Conservation (phyloP, 2,888 invertebrate species). For the Cerastis rubricosa region DNA sequence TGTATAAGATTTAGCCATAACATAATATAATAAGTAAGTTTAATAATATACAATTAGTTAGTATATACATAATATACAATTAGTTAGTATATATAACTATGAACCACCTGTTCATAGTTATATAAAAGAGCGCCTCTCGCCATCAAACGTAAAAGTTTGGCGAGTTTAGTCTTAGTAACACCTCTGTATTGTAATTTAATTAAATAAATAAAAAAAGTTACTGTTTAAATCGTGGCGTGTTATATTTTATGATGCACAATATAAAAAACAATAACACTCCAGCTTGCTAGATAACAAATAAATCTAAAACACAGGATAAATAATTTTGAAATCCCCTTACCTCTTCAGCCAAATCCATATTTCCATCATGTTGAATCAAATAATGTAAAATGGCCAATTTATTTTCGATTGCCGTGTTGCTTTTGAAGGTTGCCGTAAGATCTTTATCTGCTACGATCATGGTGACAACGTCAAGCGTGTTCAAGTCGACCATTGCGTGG, state of each 20-base stretch:
- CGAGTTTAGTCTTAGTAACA: too few species aligned
- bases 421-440: conserved; percentile 93
- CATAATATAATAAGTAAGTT: too few species aligned
- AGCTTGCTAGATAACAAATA: background rate
- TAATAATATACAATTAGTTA: too few species aligned
- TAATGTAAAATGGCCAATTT: conserved; percentile 96
- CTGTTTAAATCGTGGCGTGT: background rate
- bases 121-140: too few species aligned
- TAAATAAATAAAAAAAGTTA: too few species aligned
- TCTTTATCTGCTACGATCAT: conserved; percentile 92
- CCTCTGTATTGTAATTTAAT: too few species aligned
- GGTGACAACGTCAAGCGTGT: conserved; percentile 93
- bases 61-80: too few species aligned
- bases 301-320: background rate
- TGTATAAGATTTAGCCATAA: too few species aligned
- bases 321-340: conserved; percentile 76
- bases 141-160: too few species aligned
- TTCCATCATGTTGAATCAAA: conserved; percentile 94
- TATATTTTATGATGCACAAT: background rate
- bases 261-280: background rate
- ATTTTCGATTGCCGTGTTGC: conserved; percentile 92
- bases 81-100: too few species aligned
- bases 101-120: too few species aligned
- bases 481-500: conserved; percentile 92
- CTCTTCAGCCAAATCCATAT: conserved; percentile 94